These are phyloP conservation scores for Sarcophaga carnaria DNA, from an alignment of 2,888 invertebrate genomes.

Conservation along the genomic window DNA sequence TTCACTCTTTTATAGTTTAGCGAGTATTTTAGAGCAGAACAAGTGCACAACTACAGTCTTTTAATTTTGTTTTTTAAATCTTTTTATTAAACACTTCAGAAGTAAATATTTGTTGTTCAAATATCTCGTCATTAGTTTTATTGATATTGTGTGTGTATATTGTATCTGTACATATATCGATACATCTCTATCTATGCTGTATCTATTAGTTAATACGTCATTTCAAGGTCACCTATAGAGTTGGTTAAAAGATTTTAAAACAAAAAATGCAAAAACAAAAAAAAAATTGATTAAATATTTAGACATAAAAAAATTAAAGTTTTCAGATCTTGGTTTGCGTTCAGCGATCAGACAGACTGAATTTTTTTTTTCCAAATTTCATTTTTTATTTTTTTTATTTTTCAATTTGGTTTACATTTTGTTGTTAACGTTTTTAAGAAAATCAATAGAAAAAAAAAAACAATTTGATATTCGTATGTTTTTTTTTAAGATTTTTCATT, in stretches of 20 bases:
- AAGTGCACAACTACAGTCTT: neutral
- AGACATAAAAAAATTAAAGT: neutral
- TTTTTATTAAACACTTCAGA: conserved; percentile 4
- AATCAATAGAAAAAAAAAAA: neutral
- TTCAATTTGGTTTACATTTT: neutral
- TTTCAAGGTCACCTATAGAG: conserved; percentile 54
- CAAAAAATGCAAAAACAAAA: conserved; percentile 43
- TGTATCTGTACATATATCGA: neutral
- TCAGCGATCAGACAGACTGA: neutral
- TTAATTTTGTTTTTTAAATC: conserved; percentile 21
- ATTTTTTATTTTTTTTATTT: neutral
- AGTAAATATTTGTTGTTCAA: conserved; percentile 36
- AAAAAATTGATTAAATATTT: conserved; percentile 30
- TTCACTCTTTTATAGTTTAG: neutral
- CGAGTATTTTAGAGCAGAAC: neutral
- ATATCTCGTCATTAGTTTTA: conserved; percentile 28
- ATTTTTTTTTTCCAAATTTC: neutral
- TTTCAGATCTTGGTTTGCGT: conserved; percentile 53
- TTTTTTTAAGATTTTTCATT: neutral
- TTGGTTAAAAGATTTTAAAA: conserved; percentile 24
- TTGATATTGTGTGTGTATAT: conserved; percentile 14
- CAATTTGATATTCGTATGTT: conserved; percentile 15
- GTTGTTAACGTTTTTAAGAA: neutral
- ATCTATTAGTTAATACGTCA: conserved; percentile 44
- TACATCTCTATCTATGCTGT: no score